Percentiles rank a stretch among this genome's conserved stretches.
These are phyloP conservation scores for Timema podura DNA, from an alignment of 2,888 invertebrate species.

Conservation along the genomic window DNA sequence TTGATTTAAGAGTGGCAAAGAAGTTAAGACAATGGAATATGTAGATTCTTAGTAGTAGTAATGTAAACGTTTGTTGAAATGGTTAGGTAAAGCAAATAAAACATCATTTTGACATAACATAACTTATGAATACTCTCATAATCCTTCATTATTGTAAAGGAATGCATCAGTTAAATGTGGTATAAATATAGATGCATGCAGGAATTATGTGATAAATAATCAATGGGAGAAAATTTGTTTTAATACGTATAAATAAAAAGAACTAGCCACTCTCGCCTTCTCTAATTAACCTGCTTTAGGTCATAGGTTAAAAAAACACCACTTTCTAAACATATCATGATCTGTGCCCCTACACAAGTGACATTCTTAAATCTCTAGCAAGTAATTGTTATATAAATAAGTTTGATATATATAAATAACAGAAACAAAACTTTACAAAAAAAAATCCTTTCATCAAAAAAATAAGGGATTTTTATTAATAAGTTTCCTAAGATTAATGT, in stretches of 20 bases:
- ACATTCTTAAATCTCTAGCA: constrained; percentile 49
- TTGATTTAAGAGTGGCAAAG: too few relatives aligned
- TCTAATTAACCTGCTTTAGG: constrained; percentile 46
- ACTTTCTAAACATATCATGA: constrained; percentile 66
- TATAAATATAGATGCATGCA: constrained; percentile 22
- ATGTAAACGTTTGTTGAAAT: too few relatives aligned
- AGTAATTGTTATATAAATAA: constrained; percentile 38
- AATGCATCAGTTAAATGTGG: too few relatives aligned
- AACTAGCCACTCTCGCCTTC: constrained; percentile 51
- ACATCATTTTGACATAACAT: too few relatives aligned
- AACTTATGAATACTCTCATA: too few relatives aligned
- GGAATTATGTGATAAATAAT: constrained; percentile 30
- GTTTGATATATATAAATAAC: constrained; percentile 47
- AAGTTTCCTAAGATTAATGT: constrained; percentile 31
- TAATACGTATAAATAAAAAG: constrained; percentile 19
- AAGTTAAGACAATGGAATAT: too few relatives aligned
- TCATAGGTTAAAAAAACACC: constrained; percentile 46
- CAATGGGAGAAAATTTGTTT: constrained; percentile 22
- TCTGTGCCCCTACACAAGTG: constrained; percentile 70
- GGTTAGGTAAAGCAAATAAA: too few relatives aligned
- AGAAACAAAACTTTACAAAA: constrained; percentile 46
- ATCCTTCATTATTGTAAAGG: too few relatives aligned
- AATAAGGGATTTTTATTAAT: constrained; percentile 28
- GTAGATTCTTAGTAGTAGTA: too few relatives aligned
- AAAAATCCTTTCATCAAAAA: constrained; percentile 30